phyloP scores from a whole-genome alignment of 2,888 invertebrate species.

The Diplazon laetatorius region DNA sequence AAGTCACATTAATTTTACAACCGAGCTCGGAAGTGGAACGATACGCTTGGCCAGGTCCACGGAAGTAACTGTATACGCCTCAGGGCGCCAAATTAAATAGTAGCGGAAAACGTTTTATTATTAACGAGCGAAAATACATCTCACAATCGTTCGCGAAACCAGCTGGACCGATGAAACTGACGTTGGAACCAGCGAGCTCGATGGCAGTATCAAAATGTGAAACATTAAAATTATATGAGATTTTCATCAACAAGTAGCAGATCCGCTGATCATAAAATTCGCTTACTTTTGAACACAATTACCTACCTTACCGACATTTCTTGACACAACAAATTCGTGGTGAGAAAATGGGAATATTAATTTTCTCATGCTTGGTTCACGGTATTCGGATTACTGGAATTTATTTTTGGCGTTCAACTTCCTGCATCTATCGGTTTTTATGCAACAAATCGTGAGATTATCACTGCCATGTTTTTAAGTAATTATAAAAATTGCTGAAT shows the following conservation, averaged over 20 bases:
- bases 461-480: too few species aligned
- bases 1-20: conserved; percentile 58
- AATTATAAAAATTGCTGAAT: too few species aligned
- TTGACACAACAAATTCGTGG: too few species aligned
- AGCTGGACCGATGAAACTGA: neutral
- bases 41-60: conserved; percentile 33
- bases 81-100: neutral
- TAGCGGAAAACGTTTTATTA: neutral
- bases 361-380: too few species aligned
- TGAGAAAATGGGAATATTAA: too few species aligned
- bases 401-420: too few species aligned
- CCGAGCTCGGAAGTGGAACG: conserved; percentile 24
- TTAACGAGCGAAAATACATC: neutral
- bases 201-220: conserved; percentile 10
- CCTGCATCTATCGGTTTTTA: too few species aligned
- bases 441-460: too few species aligned
- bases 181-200: conserved; percentile 28
- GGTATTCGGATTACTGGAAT: too few species aligned
- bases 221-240: conserved; percentile 8
- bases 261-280: neutral
- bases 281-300: too few species aligned
- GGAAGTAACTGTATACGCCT: conserved; percentile 19
- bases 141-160: neutral
- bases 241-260: neutral
- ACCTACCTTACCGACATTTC: too few species aligned